Evolutionary conservation across 2,113 vertebrate species (phyloP).

Genomic region (Syngnathus scovelli): DNA sequence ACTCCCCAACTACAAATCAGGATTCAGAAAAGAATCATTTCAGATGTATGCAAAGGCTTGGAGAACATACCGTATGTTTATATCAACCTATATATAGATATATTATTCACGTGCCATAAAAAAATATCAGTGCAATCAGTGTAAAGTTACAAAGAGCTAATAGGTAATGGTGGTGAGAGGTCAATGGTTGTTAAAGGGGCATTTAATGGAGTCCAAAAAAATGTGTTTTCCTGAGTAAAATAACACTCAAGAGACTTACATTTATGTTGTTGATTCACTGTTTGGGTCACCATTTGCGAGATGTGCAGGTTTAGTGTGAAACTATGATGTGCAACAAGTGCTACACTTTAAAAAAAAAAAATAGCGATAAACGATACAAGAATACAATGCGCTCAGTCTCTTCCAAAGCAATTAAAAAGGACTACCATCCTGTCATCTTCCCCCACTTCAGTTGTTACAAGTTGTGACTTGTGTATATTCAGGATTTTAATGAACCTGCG

Average conservation of each 20-base stretch:
- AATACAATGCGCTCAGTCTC: slow-evolving; percentile 30
- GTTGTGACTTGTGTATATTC: slow-evolving; percentile 19
- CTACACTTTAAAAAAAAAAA: slow-evolving; percentile 5
- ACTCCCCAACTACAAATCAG: slow-evolving; percentile 35
- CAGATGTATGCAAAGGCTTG: slow-evolving; percentile 22
- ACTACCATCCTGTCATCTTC: slow-evolving; percentile 30
- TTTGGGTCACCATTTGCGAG: slow-evolving; percentile 45
- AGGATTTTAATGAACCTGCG: slow-evolving; percentile 25
- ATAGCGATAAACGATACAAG: slow-evolving; percentile 3
- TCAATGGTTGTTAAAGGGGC: slow-evolving; percentile 20
- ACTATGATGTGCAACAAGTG: slow-evolving; percentile 19
- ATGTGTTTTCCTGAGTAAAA: slow-evolving; percentile 27
- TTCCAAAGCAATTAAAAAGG: slow-evolving; percentile 55
- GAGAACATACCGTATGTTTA: slow-evolving; percentile 41
- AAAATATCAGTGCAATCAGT: slow-evolving; percentile 51
- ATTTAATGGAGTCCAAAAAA: slow-evolving; percentile 26
- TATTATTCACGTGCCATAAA: slow-evolving; percentile 68
- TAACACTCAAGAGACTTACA: slow-evolving; percentile 10
- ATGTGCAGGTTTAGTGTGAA: slow-evolving; percentile 28
- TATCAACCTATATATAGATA: slow-evolving; percentile 31
- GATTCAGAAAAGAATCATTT: slow-evolving; percentile 18
- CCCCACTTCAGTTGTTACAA: slow-evolving; percentile 15
- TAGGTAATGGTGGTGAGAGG: slow-evolving; percentile 27
- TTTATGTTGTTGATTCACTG: slow-evolving; percentile 23
- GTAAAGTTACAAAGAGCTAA: slow-evolving; percentile 61